A percentile compares a stretch with the other conserved stretches of the same genome.
Conservation (phyloP, 2,797 vertebrate genomes). For the Acipenser transmontanus region DNA sequence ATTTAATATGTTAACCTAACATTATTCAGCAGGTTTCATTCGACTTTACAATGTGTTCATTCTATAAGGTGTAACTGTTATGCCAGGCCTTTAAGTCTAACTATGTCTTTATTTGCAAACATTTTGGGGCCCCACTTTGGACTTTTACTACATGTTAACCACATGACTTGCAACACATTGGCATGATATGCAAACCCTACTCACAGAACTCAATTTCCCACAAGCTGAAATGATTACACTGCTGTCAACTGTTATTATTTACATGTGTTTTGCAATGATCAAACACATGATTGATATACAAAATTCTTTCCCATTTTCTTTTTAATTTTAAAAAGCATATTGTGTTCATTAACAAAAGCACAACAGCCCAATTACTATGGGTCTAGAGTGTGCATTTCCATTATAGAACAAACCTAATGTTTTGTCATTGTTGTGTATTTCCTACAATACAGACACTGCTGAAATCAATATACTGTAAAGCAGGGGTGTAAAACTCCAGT, state of each 20-base stretch:
- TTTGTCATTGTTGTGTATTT: neutral
- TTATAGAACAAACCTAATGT: too few species aligned
- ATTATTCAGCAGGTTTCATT: too few species aligned
- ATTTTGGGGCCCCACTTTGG: neutral
- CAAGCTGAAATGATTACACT: conserved; percentile 27
- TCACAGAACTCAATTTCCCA: conserved; percentile 30
- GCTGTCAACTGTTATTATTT: conserved; percentile 16
- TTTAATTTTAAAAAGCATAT: conserved; percentile 35
- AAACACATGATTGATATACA: conserved; percentile 30
- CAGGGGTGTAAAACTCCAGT: too few species aligned
- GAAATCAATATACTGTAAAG: too few species aligned
- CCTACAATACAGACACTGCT: neutral
- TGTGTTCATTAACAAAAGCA: conserved; percentile 44
- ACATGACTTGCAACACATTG: neutral
- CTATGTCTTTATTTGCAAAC: neutral
- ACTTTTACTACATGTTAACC: conserved; percentile 28
- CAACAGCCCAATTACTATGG: conserved; percentile 39
- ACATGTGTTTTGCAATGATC: conserved; percentile 21
- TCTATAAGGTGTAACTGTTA: too few species aligned
- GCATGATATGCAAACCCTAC: neutral
- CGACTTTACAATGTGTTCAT: too few species aligned
- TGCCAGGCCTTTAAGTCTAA: too few species aligned
- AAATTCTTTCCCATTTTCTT: conserved; percentile 20
- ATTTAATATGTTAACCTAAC: too few species aligned
- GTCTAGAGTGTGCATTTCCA: neutral